Evolutionary conservation across 2,888 invertebrate genomes (phyloP), one percentile per base, ranked within the genome.

Genomic region (Drosophila nigricruria): DNA sequence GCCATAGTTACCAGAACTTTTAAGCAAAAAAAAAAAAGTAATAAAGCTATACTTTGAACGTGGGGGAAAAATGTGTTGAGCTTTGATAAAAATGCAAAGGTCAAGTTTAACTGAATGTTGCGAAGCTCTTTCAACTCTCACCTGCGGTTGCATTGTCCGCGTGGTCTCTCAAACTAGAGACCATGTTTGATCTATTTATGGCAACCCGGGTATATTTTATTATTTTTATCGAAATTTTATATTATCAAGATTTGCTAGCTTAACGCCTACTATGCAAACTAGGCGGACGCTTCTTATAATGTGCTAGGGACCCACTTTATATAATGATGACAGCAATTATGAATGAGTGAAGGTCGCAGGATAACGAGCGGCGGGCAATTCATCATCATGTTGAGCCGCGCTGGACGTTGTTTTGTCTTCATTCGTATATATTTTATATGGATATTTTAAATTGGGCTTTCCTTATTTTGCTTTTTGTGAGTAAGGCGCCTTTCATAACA

Each of bases 251-350:
- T 70, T 61, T 42, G 42, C 64, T 45, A 42, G 27, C 27, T n/a
- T 27, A 42, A 63, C 56, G 32, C 62, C 36, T 58, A 45, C 50
- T 42, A 32, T 23, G n/a, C n/a, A 5, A 52, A 34, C 34, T 34
- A 9, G 34, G 16, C 5, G n/a, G 43, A 23, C 43, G 27, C 36
- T 59, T 38, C 49, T 43, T 60, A 61, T 36, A 63, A 45, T 30
- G 56, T 42, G 43, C n/a, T 32, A 34, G 50, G 43, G 30, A 49
- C 52, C 68, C 71, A 83, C 88, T 85, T 84, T 62, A 70, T 81
- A 81, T 87, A 89, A 85, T 89, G 81, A 87, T 84, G 85, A 88
- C 89, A 85, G 86, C 82, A 89, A 89, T 89, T 89, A 88, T 89
- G 88, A 84, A 81, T 84, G 81, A 84, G 73, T 72, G 79, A 89